These are phyloP conservation scores for Cryptocephalus moraei DNA, from an alignment of 2,888 invertebrate species.

Conservation along the genomic window DNA sequence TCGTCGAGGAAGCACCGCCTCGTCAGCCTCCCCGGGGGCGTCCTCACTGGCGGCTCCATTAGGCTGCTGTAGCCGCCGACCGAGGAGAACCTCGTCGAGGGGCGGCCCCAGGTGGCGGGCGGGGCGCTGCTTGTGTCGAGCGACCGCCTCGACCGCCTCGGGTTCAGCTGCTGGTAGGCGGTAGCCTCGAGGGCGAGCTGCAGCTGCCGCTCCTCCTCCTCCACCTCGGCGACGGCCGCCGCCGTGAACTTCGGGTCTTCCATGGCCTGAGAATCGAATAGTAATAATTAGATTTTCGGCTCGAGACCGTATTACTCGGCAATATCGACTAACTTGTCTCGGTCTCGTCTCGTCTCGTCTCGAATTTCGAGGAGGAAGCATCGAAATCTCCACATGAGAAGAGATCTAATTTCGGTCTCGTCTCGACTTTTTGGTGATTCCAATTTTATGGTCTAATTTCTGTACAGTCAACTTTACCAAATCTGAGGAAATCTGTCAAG, in stretches of 20 bases:
- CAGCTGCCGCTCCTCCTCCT: constrained; percentile 60
- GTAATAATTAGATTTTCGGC: too few relatives aligned
- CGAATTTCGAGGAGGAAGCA: too few relatives aligned
- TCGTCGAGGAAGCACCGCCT: constrained; percentile 41
- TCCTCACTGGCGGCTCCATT: constrained; percentile 51
- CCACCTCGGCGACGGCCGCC: constrained; percentile 45
- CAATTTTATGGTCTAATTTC: too few relatives aligned
- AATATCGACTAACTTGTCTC: too few relatives aligned
- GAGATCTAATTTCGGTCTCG: too few relatives aligned
- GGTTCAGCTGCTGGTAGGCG: constrained; percentile 45
- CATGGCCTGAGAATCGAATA: constrained; percentile 43
- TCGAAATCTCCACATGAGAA: too few relatives aligned
- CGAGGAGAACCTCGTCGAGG: constrained; percentile 47
- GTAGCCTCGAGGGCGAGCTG: constrained; percentile 65
- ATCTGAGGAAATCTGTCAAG: too few relatives aligned
- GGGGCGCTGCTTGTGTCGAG: constrained; percentile 59
- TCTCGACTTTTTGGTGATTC: too few relatives aligned
- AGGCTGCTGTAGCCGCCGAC: constrained; percentile 63
- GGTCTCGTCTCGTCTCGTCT: too few relatives aligned
- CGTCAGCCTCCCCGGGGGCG: constrained; percentile 50
- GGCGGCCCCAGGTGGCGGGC: constrained; percentile 42
- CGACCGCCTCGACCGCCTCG: constrained; percentile 34
- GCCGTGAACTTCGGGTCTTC: constrained; percentile 74
- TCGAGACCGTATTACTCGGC: too few relatives aligned
- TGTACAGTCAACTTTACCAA: too few relatives aligned